A percentile compares a stretch with the other conserved stretches of the same genome.
Conservation (phyloP, 1,140 invertebrate genomes). For the Andricus grossulariae region DNA sequence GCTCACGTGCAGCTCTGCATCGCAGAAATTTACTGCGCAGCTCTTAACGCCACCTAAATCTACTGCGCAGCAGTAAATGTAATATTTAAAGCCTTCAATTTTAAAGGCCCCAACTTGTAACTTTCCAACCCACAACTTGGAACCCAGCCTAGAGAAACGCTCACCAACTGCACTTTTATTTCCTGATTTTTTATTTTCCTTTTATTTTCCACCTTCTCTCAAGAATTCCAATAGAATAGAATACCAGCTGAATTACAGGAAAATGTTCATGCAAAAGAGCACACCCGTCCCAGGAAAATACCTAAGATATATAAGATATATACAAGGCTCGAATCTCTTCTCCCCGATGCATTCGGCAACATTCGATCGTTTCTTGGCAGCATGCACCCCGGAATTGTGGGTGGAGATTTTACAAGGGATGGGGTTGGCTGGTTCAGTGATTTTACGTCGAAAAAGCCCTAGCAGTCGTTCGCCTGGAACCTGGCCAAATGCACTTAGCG, state of each 20-base stretch:
- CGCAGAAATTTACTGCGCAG: no score
- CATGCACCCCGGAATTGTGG: constrained; percentile 1
- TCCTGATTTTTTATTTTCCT: no score
- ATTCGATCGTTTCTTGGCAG: constrained; percentile 30
- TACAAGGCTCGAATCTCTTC: constrained; percentile 6
- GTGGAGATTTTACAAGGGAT: constrained; percentile 39
- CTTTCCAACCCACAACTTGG: no score
- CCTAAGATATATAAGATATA: constrained; percentile 1
- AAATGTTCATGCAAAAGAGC: constrained; percentile 9
- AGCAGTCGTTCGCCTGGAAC: constrained; percentile 61
- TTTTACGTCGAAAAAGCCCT: constrained; percentile 61
- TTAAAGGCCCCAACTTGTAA: no score
- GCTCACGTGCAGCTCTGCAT: no score
- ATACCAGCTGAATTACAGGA: neutral
- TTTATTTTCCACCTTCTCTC: neutral
- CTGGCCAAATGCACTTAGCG: constrained; percentile 71
- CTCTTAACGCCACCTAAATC: no score
- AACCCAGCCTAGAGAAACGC: no score
- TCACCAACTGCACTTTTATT: no score
- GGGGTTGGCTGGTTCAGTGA: constrained; percentile 53
- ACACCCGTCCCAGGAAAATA: neutral
- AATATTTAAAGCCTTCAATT: no score
- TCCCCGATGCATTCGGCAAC: constrained; percentile 4
- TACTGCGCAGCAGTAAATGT: no score
- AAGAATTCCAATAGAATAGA: neutral